Evolutionary conservation across 2,888 invertebrate species (phyloP).

Genomic region (Clusia tigrina): DNA sequence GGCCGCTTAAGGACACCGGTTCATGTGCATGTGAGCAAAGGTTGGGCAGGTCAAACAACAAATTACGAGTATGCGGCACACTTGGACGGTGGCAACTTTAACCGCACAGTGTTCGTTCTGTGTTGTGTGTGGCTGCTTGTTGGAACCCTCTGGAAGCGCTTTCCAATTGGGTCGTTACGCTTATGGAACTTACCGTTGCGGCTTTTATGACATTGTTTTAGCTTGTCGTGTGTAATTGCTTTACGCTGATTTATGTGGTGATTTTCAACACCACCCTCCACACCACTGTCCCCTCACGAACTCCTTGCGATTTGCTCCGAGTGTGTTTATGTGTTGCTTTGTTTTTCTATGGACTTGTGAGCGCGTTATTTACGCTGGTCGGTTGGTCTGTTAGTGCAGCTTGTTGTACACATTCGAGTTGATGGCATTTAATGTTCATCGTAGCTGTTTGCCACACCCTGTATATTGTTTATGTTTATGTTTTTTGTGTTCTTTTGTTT

Average conservation of each 20-base stretch:
- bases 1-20: too few relatives aligned
- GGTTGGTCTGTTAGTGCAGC: neutral
- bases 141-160: neutral
- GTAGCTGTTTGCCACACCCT: neutral
- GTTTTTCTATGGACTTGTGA: neutral
- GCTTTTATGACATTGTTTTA: conserved; percentile 16
- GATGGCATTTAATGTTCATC: neutral
- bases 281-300: neutral
- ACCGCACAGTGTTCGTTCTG: neutral
- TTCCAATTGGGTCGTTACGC: neutral
- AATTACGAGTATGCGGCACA: too few relatives aligned
- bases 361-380: too few relatives aligned
- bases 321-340: neutral
- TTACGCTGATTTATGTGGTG: conserved; percentile 17
- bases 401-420: neutral
- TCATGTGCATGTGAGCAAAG: too few relatives aligned
- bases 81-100: too few relatives aligned
- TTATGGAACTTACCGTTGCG: neutral
- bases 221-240: conserved; percentile 22
- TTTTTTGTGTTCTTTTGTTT: too few relatives aligned
- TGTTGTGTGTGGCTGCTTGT: neutral
- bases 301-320: neutral
- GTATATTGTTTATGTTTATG: too few relatives aligned
- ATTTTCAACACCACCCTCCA: neutral
- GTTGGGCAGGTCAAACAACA: too few relatives aligned